Base-by-base conservation (phyloP, 2,113 vertebrate genomes). In the Illadopsis cleaveri region DNA sequence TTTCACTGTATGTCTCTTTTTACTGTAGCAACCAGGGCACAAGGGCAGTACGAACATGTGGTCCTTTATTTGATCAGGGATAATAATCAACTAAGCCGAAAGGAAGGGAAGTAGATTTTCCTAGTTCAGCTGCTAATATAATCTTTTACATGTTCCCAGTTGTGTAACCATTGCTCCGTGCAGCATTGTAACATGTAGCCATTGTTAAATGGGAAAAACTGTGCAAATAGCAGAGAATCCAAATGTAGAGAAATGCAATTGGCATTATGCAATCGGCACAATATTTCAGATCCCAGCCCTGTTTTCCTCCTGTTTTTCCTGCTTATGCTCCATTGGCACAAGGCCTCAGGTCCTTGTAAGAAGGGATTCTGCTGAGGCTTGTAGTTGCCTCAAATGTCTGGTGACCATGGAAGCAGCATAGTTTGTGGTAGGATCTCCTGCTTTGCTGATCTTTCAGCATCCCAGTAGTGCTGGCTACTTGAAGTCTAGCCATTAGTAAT, bases 71-170 rank as follows among this genome's bases (percentile, higher is more conserved):
- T 98, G 98, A 97, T 98, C 97, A 98, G 94, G 96, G 98, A 97
- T 98, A 98, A 98, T 98, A 97, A 98, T 98, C 98, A 98, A 98
- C 98, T 95, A 98, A 95, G 61, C 84, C 89, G 94, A 97, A 96
- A 97, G 97, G 90, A 97, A 97, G 86, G 96, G 58, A 98, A 97
- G 94, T 95, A 95, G 93, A 84, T 96, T 98, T 98, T 97, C 97
- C 95, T 95, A 97, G 91, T 96, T 97, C 94, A 97, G 88, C 89
- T 93, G 87, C 91, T 97, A 97, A 95, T 90, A 97, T 94, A 98
- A 96, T 97, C 93, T 95, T 97, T 92, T 92, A 97, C 35, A 0
- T 93, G 91, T 96, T 93, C 96, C 88, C 90, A 95, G 68, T 95
- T 97, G 90, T 96, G 86, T 95, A 97, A 97, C 96, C 96, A 92